phyloP scores from a whole-genome alignment of 2,888 invertebrate genomes.

The Lasioglossum pauxillum region DNA sequence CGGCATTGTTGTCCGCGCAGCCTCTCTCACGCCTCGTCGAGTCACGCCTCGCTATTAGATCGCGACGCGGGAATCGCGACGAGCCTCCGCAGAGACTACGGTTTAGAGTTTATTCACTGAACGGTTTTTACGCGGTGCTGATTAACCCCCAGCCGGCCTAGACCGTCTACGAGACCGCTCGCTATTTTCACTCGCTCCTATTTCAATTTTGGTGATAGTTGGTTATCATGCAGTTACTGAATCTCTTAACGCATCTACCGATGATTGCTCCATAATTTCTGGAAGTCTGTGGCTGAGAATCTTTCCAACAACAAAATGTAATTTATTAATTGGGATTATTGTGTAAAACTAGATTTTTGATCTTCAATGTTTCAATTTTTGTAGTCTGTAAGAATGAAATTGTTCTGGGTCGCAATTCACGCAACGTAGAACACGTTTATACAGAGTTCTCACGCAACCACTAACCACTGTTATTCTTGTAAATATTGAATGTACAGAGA shows the following conservation, averaged over 20 bases:
- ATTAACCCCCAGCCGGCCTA: background rate
- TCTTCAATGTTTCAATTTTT: background rate
- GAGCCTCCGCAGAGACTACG: background rate
- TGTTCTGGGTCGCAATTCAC: background rate
- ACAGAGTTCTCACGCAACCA: background rate
- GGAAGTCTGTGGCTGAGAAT: too few relatives aligned
- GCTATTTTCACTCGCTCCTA: background rate
- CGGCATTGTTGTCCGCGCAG: background rate
- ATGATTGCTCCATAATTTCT: background rate
- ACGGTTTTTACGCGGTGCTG: background rate
- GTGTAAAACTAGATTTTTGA: background rate
- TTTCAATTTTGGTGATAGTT: background rate
- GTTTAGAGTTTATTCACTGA: background rate
- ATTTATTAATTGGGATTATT: too few relatives aligned
- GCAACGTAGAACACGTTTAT: background rate
- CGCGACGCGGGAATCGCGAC: slow-evolving; percentile 6
- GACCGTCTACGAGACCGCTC: background rate
- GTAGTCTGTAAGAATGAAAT: background rate
- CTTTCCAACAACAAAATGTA: too few relatives aligned
- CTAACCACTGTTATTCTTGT: background rate
- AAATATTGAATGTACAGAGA: background rate
- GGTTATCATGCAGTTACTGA: background rate
- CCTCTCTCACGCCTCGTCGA: background rate
- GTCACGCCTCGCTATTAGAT: background rate
- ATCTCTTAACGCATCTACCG: background rate